Evolutionary conservation across 2,888 invertebrate species (phyloP), one percentile per base, ranked within the genome.

Genomic region (Pantelozetes paolii): DNA sequence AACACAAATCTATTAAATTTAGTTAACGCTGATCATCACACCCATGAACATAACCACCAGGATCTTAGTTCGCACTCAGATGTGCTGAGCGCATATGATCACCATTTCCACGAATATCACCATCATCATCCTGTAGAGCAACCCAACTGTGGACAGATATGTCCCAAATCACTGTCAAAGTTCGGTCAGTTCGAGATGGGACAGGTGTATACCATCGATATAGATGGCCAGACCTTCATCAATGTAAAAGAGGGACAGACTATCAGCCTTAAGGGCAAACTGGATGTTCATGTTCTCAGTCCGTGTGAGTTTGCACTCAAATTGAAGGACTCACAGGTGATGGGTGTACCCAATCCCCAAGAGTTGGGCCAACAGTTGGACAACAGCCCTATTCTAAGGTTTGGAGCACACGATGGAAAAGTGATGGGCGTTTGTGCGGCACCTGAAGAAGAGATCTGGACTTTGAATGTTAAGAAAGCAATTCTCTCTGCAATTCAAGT

Each of bases 391-490:
- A 85, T 95, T 28, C 8, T 59, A 18, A 86, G 88, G 72, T 89
- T 94, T 82, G 89, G 89, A 57, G 87, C 90, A 82, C 87, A 89
- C 78, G 89, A 90, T 81, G 94, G 94, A 2, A 86, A 86, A 77
- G 82, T 94, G 57, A 89, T 89, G 69, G 84, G 89, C 9, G 87
- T 96, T 77, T 96, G 95, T 81, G 84, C 89, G 0, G 88, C 89
- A 74, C 84, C 84, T 0, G 87, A 84, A 0, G 95, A 96, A 80
- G 86, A 88, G 0, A 86, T 88, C 28, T 88, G 89, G 80, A 89
- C 91, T 0, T 86, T 95, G 72, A 96, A 96, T 85, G 87, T 95
- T 81, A 96, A 96, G 85, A 87, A 94, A 77, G 94, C 91, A 2
- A 86, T 95, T 77, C 87, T 93, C 74, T 94, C 94, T 0, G 86